Base-by-base conservation (phyloP, 2,113 vertebrate genomes). In the Malurus elegans region DNA sequence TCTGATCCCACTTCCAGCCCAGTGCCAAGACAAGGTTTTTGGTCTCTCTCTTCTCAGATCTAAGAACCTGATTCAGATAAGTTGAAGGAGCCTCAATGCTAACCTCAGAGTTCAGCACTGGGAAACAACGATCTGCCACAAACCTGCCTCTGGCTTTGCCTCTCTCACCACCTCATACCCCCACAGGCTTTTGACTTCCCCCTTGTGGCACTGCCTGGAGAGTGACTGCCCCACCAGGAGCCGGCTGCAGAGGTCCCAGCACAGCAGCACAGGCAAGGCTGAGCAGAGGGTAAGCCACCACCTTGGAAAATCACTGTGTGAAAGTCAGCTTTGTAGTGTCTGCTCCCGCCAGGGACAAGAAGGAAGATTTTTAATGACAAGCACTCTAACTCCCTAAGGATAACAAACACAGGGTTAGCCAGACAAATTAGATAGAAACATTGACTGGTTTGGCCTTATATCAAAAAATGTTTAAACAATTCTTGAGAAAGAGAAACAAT, bases 351-450 rank as follows among this genome's bases (percentile, higher is more conserved):
- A 79, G 88, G 47, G 66, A 76, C 26, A 64, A 48, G 79, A 32
- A 81, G 47, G 51, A 74, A 76, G 85, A 79, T 80, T 82, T 87
- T 96, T 94, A 92, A 86, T 51, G 88, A 90, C 78, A 92, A 91
- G 66, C 65, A 80, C 40, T 93, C 83, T 53, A 44, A 69, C 42
- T 95, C 82, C 86, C 95, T 76, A 83, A 90, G 71, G 60, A 74
- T 70, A 91, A 79, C 21, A 94, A 94, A 93, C 79, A 86, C 29
- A 36, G 76, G 50, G 69, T 51, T 79, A 92, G 75, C 75, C 80
- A 91, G 75, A 78, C 34, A 84, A 95, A 92, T 90, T 53, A 93
- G 86, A 91, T 62, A 93, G 64, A 85, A 94, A 92, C 57, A 95
- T 73, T 83, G 89, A 82, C 58, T 83, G 71, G 66, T 79, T 91